A percentile compares a stretch with the other conserved stretches of the same genome.
Evolutionary conservation across 2,113 vertebrate species (phyloP).

Genomic region (Eretmochelys imbricata): DNA sequence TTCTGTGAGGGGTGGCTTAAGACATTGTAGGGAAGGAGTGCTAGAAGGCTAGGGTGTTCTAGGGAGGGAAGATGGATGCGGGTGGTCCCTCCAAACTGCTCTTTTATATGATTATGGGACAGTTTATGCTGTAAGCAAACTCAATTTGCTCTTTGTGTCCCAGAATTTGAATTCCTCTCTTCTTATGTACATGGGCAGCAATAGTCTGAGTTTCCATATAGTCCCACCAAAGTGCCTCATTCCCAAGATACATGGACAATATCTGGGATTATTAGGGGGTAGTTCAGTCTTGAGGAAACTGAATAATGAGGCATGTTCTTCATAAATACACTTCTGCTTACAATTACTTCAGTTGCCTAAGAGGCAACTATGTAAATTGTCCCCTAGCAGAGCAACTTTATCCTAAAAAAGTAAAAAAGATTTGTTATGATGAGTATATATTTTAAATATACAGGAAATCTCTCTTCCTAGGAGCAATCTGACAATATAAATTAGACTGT

Average conservation of each 20-base stretch:
- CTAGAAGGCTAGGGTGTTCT: background rate
- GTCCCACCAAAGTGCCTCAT: background rate
- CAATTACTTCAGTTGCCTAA: no score
- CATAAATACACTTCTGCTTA: background rate
- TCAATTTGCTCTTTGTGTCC: background rate
- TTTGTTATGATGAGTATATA: no score
- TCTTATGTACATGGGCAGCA: background rate
- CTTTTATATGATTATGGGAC: background rate
- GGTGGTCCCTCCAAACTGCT: background rate
- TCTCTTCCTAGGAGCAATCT: no score
- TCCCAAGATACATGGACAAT: background rate
- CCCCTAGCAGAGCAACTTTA: no score
- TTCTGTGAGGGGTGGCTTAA: background rate
- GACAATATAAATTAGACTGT: no score
- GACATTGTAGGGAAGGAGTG: background rate
- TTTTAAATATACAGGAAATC: no score
- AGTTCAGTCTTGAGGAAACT: background rate
- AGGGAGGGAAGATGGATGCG: background rate
- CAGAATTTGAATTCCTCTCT: background rate
- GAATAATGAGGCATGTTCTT: background rate
- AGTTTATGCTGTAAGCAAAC: background rate
- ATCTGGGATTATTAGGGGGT: background rate
- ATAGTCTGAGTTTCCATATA: background rate
- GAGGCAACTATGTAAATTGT: no score
- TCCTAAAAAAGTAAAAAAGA: no score